Evolutionary conservation across 2,888 invertebrate genomes (phyloP), one percentile per base, ranked within the genome.

Genomic region (Caenorhabditis becei): DNA sequence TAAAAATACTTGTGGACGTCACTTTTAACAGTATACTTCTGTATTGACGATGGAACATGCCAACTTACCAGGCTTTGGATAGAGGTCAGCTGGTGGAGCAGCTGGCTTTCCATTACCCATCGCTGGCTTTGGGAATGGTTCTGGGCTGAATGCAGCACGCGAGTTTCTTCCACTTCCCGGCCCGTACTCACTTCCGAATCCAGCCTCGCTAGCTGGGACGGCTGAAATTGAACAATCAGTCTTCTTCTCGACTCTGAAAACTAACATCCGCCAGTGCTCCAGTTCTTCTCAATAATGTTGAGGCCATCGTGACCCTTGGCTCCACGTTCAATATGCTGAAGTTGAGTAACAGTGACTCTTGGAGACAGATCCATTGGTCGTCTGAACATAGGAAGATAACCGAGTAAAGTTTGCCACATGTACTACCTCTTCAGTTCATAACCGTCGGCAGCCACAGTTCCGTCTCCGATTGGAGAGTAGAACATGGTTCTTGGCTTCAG

Each of bases 381-480:
- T 77, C 89, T 77, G 41, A 66, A 72, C 32, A 32, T 32, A 32
- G 32, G 10, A 32, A 32, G 11, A 47, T n/a, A n/a, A n/a, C n/a
- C n/a, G n/a, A n/a, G n/a, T n/a, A 37, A 11, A 59, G 10, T 32
- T 10, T 49, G 8, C 23, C 20, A 53, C 14, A 1, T 7, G 23
- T 23, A 20, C 0, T 11, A 85, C 87, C 88, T 84, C 77, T 90
- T 90, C 58, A 90, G 69, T 58, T 90, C 90, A 44, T 88, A 83
- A 53, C 90, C 90, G 51, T 90, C 90, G 37, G 90, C 90, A 23
- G 89, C 90, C 18, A 87, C 87, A 62, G 84, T 84, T 79, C 87
- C 87, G 51, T 87, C 86, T 67, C 90, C 90, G 75, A 90, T 90
- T 11, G 90, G 90, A 2, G 90, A 90, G 67, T 90, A 90, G 82